Evolutionary conservation across 2,888 invertebrate genomes (phyloP).

Genomic region (Drosophila lacicola): DNA sequence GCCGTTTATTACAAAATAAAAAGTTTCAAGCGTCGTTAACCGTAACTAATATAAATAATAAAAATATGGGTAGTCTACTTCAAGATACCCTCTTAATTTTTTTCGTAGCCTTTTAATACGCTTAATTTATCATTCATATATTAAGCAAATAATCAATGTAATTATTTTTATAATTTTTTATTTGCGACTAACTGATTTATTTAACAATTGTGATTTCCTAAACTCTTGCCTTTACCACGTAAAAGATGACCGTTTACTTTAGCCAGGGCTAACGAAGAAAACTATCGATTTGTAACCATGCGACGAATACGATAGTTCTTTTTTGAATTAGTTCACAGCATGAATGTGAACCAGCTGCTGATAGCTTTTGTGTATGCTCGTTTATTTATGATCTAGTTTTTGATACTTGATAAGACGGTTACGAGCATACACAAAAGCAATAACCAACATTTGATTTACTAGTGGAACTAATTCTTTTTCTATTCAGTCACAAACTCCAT

Average conservation of each 20-base stretch:
- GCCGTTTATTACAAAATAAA: not conserved
- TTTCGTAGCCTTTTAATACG: not conserved
- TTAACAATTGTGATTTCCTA: not conserved
- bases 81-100: not conserved
- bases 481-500: no score
- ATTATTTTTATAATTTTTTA: not conserved
- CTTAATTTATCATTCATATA: no score
- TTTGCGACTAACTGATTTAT: no score
- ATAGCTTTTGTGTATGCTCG: not conserved
- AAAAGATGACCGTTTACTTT: not conserved
- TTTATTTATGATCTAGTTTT: not conserved
- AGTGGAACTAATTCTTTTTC: no score
- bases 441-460: no score
- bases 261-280: constrained; percentile 7
- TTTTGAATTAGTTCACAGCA: not conserved
- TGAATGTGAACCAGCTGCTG: not conserved
- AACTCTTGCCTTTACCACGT: not conserved
- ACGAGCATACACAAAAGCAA: no score
- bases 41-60: not conserved
- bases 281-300: constrained; percentile 7
- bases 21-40: constrained; percentile 14
- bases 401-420: not conserved
- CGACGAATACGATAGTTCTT: not conserved
- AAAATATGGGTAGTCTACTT: not conserved
- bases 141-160: not conserved